Evolutionary conservation across 2,113 vertebrate genomes (phyloP).

Genomic region (human (Homo sapiens)): DNA sequence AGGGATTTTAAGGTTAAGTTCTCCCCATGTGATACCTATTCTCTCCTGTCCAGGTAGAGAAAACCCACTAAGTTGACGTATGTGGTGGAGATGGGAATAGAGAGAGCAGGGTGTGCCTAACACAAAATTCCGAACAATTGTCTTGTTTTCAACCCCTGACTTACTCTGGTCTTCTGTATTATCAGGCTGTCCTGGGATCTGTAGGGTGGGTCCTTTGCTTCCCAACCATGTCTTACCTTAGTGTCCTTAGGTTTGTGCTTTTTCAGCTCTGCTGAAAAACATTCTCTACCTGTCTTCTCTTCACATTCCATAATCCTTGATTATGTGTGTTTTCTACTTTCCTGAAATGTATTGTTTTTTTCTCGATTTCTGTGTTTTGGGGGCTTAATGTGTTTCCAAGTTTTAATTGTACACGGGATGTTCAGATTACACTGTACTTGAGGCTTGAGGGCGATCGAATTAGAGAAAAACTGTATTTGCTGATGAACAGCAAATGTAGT

Average conservation of each 20-base stretch:
- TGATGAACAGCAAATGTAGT: neutral
- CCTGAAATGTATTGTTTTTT: neutral
- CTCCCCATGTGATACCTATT: fast-evolving
- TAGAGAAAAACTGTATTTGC: neutral
- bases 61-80: neutral
- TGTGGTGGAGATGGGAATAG: neutral
- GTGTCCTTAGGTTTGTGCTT: neutral
- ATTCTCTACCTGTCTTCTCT: neutral
- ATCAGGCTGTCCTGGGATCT: neutral
- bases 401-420: neutral
- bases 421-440: neutral
- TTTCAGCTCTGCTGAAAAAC: neutral
- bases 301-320: neutral
- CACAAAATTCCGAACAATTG: neutral
- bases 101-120: neutral
- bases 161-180: neutral
- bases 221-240: fast-evolving
- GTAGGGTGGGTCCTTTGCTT: neutral
- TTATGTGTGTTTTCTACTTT: neutral
- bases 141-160: neutral
- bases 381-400: neutral
- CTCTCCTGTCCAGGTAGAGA: neutral
- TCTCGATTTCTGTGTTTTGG: neutral
- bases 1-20: neutral
- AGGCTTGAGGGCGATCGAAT: neutral